phyloP scores from a whole-genome alignment of 2,797 vertebrate genomes.

The Lepilemur septentrionalis region DNA sequence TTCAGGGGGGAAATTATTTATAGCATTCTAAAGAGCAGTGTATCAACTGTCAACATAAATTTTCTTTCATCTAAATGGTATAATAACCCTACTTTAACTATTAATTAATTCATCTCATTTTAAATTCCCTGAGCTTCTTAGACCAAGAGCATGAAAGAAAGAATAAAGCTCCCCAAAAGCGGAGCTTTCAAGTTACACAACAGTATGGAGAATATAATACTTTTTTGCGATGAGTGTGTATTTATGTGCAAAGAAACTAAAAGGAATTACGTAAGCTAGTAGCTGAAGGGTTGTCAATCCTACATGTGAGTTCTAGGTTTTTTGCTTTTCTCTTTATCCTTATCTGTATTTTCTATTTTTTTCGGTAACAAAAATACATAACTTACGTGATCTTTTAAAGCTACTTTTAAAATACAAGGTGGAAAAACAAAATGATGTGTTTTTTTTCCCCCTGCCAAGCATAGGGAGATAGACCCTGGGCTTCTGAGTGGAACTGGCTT shows the following conservation, averaged over 20 bases:
- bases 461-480: not conserved
- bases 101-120: slow-evolving; percentile 62
- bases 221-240: not conserved
- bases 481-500: not conserved
- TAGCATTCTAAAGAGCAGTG: slow-evolving; percentile 21
- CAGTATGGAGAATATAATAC: not conserved
- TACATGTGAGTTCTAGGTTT: not conserved
- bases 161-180: not conserved
- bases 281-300: not conserved
- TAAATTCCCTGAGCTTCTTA: slow-evolving; percentile 50
- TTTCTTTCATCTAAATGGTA: slow-evolving; percentile 40
- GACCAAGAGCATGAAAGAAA: slow-evolving; percentile 27
- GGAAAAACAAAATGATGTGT: not conserved
- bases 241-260: not conserved
- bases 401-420: not conserved
- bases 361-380: slow-evolving; percentile 11
- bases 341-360: slow-evolving; percentile 7
- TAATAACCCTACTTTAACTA: slow-evolving; percentile 52
- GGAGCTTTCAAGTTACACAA: slow-evolving; percentile 25
- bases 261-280: not conserved
- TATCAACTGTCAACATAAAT: slow-evolving; percentile 54
- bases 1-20: not conserved
- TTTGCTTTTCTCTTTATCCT: slow-evolving; percentile 1
- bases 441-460: not conserved
- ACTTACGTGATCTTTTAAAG: not conserved